Conservation (phyloP, 2,888 invertebrate species). For the Magallana nippona region DNA sequence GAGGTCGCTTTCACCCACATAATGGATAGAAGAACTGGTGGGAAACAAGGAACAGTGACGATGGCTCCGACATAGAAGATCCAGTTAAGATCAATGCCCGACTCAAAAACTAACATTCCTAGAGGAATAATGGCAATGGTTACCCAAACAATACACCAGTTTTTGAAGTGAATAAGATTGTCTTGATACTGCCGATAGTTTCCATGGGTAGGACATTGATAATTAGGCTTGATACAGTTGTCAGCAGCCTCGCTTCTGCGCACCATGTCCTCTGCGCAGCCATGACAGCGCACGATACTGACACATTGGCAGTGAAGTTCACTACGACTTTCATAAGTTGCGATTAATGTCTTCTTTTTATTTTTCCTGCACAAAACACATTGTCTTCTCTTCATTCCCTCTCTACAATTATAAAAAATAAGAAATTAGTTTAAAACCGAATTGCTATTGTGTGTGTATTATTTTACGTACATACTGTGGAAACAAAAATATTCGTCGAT, state of each 20-base stretch:
- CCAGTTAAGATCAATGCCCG: slow-evolving; percentile 77
- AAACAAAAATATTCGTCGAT: too few species aligned
- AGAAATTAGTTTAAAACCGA: neutral
- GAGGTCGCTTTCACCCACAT: slow-evolving; percentile 76
- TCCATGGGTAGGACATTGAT: slow-evolving; percentile 74
- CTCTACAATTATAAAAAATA: slow-evolving; percentile 54
- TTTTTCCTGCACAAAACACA: slow-evolving; percentile 72
- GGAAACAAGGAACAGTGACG: slow-evolving; percentile 76
- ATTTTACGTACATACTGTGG: neutral
- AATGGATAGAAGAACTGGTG: slow-evolving; percentile 75
- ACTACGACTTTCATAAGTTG: slow-evolving; percentile 53
- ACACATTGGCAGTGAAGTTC: slow-evolving; percentile 68
- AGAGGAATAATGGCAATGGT: slow-evolving; percentile 76
- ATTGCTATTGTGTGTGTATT: neutral
- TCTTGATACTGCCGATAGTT: slow-evolving; percentile 74
- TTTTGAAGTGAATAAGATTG: slow-evolving; percentile 74
- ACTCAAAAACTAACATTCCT: slow-evolving; percentile 73
- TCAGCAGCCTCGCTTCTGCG: slow-evolving; percentile 47
- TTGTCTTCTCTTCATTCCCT: slow-evolving; percentile 66
- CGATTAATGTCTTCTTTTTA: slow-evolving; percentile 64
- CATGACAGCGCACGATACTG: slow-evolving; percentile 70
- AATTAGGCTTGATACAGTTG: slow-evolving; percentile 61
- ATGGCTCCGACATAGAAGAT: slow-evolving; percentile 78
- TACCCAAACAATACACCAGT: slow-evolving; percentile 77
- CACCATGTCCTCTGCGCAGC: slow-evolving; percentile 70